Base-by-base conservation (phyloP, 2,797 vertebrate genomes). In the Gadopsis bispinosus region DNA sequence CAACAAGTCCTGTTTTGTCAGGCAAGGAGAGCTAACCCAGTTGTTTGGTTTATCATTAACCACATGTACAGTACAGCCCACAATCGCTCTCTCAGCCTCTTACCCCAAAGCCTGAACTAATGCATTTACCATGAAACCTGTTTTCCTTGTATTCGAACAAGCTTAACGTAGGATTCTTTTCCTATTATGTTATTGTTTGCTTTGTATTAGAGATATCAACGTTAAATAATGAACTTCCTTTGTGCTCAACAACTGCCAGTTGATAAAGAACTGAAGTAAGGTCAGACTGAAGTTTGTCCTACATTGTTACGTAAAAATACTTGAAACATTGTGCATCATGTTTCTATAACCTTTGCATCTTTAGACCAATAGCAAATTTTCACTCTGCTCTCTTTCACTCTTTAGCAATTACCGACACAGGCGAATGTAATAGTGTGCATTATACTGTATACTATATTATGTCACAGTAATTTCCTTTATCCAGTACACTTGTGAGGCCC, bases 1-100 rank as follows among this genome's bases (percentile, higher is more conserved):
- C 93, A 95, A 92, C 94, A 93, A 87, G 87, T 89, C 47, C 53
- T 92, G 91, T 92, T 95, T 93, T 92, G 93, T 88, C 88, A 92
- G 83, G 74, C 89, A 79, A 60, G 66, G 45, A 48, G 70, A 78
- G 73, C 84, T 83, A 86, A 88, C 91, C 87, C 92, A 84, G 84
- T 91, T 93, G 90, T 94, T 92, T 93, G 83, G 92, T 92, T 94
- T 91, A 92, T 92, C 89, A 94, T 95, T 94, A 93, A 92, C 90
- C 79, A 77, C 79, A 84, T 67, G 80, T 91, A 93, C 91, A 91
- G 87, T 89, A 69, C 77, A 79, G 80, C 81, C 59, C 64, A 29
- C 87, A 88, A 82, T 89, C 89, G 5, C 33, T 83, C 70, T 81
- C 86, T 77, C 67, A 75, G 69, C 84, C 84, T 87, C 84, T 88